Evolutionary conservation across 2,113 vertebrate genomes (phyloP), one percentile per base, ranked within the genome.

Genomic region (Leptobrachium leishanense): DNA sequence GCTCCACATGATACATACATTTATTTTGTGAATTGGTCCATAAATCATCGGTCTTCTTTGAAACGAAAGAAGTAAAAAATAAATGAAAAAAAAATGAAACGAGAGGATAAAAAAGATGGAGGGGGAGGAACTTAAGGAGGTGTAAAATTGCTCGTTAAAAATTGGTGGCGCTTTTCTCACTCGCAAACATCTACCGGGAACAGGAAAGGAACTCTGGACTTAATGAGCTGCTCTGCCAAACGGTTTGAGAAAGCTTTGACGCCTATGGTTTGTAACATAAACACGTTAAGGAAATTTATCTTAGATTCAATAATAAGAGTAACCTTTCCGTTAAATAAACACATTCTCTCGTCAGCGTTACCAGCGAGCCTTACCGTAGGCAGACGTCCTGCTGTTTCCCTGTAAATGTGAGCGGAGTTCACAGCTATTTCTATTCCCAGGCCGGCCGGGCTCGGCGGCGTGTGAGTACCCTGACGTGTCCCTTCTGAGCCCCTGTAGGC

Each of bases 291-390:
- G 78, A 81, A 81, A 81, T 81, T 81, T 81, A 74, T 81, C 72
- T 81, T 81, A 74, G 71, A 68, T 73, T 46, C 64, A 74, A 81
- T 81, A 81, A 81, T 74, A 81, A 74, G 72, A 71, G 40, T 81
- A 81, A 81, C 71, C 78, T 81, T 81, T 81, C 65, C 72, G 68
- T 81, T 74, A 81, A 59, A 68, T 70, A 74, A 81, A 81, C 78
- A 74, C 7, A 31, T 6, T 6, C 40, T 41, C n/a, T 40, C n/a
- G 71, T 80, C 10, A 74, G 72, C 59, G 12, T 62, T 68, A 70
- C 55, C 76, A 41, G 76, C 20, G 31, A 68, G 63, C 4, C 54
- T 44, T 31, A 68, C 70, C 15, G 62, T 42, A 73, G 78, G 78
- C 72, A 31, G 72, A 62, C 43, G 40, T 10, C 72, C 62, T 13